Conservation (phyloP, 2,113 vertebrate genomes). For the Helogale parvula region DNA sequence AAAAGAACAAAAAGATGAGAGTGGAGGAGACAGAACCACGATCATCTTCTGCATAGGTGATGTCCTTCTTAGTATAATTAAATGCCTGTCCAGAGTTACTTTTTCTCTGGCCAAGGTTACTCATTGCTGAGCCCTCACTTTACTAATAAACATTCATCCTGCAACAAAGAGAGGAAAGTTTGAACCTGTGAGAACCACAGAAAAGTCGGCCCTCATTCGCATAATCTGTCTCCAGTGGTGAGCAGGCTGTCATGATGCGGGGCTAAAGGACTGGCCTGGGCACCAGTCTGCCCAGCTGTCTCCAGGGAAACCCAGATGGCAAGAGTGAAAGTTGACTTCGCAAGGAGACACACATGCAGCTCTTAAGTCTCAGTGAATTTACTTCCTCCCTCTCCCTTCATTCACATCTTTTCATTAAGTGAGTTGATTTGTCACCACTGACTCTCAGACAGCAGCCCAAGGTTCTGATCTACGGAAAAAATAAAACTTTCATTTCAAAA, state of each 20-base stretch:
- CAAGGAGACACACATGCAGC: constrained; percentile 3
- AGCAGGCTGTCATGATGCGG: neutral
- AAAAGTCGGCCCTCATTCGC: neutral
- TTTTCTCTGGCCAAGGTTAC: constrained; percentile 7
- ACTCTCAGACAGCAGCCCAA: constrained; percentile 34
- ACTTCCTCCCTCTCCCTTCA: neutral
- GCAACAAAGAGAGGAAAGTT: neutral
- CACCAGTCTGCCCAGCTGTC: neutral
- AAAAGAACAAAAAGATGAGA: neutral
- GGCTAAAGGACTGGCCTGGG: neutral
- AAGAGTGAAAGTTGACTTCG: neutral
- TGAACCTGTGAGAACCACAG: neutral
- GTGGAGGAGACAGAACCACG: constrained; percentile 27
- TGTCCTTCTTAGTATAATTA: constrained; percentile 52
- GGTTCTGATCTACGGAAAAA: neutral
- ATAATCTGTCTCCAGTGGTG: neutral
- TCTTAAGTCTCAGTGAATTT: neutral
- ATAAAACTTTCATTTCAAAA: constrained; percentile 59
- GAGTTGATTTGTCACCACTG: constrained; percentile 68
- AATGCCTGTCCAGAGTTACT: constrained; percentile 65
- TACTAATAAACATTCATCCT: constrained; percentile 3
- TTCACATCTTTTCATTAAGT: constrained; percentile 61
- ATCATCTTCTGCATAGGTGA: constrained; percentile 32
- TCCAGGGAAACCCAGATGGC: constrained; percentile 67
- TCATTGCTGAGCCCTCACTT: neutral